Evolutionary conservation across 2,797 vertebrate species (phyloP).

Genomic region (Hozukius guyotensis): DNA sequence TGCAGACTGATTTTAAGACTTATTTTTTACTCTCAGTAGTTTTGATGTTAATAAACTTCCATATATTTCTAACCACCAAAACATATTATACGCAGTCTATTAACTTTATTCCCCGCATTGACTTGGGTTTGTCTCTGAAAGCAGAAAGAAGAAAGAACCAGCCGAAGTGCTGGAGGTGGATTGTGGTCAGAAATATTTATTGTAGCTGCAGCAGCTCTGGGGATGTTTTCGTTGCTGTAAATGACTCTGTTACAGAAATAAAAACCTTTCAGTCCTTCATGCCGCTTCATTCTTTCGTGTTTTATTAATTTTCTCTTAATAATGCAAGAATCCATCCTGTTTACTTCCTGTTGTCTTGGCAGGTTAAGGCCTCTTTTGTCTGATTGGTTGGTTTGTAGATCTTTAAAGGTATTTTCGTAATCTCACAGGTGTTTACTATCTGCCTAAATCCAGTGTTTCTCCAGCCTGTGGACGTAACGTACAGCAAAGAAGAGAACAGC

Average conservation of each 20-base stretch:
- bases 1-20: neutral
- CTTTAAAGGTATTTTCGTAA: neutral
- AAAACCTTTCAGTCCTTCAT: conserved; percentile 43
- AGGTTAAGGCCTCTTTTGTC: neutral
- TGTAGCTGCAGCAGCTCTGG: conserved; percentile 49
- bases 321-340: neutral
- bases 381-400: neutral
- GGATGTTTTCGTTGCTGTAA: conserved; percentile 61
- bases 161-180: neutral
- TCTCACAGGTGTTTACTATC: neutral
- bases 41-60: neutral
- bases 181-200: conserved; percentile 54
- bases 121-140: neutral
- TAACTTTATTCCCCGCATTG: neutral
- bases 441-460: neutral
- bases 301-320: neutral
- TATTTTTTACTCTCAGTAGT: neutral
- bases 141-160: neutral
- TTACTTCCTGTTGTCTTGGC: neutral
- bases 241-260: conserved; percentile 73
- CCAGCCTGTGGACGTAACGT: neutral
- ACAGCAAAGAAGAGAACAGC: neutral
- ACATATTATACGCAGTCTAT: neutral
- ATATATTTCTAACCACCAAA: neutral
- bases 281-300: neutral